Evolutionary conservation across 2,888 invertebrate genomes (phyloP).

Genomic region (Microctonus aethiopoides): DNA sequence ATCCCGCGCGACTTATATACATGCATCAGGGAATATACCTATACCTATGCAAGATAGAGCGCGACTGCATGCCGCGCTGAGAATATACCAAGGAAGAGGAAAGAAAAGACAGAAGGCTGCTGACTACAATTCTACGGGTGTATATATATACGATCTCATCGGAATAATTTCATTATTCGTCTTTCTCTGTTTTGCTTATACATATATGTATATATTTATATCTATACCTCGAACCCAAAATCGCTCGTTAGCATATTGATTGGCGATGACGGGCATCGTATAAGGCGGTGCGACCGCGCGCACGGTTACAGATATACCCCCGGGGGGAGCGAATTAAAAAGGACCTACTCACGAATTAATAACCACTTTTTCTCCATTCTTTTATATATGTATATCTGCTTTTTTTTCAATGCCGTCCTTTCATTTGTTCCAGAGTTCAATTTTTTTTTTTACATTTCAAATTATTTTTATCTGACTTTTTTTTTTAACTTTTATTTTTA

Average conservation of each 20-base stretch:
- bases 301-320: constrained; percentile 12
- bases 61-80: constrained; percentile 19
- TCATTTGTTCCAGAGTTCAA: not conserved
- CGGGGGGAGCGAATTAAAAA: constrained; percentile 48
- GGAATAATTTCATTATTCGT: constrained; percentile 36
- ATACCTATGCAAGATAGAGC: not conserved
- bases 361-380: constrained; percentile 33
- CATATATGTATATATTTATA: constrained; percentile 27
- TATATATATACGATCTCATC: constrained; percentile 33
- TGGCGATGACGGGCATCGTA: constrained; percentile 60
- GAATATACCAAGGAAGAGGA: not conserved
- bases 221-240: constrained; percentile 43
- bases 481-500: too few relatives aligned
- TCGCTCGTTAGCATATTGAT: constrained; percentile 66
- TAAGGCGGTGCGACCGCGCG: constrained; percentile 45
- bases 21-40: not conserved
- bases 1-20: constrained; percentile 43
- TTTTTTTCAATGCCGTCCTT: not conserved
- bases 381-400: too few relatives aligned
- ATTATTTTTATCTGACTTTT: not conserved
- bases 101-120: constrained; percentile 27
- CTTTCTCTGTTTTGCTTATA: constrained; percentile 22
- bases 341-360: constrained; percentile 55
- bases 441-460: too few relatives aligned
- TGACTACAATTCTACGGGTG: constrained; percentile 32